These are phyloP conservation scores for Labrus mixtus DNA, from an alignment of 2,113 vertebrate genomes.

Conservation along the genomic window DNA sequence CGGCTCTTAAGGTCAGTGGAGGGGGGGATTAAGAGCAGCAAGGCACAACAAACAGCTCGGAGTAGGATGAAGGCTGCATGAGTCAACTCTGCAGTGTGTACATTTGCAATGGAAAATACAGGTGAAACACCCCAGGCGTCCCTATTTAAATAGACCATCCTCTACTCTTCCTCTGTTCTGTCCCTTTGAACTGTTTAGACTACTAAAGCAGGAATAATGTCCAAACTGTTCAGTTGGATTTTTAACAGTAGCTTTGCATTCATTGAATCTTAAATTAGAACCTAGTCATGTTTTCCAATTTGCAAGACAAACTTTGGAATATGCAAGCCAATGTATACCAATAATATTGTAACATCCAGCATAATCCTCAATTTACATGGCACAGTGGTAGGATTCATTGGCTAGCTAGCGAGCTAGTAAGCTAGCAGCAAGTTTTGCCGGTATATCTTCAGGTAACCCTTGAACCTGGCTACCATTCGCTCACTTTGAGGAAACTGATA, in stretches of 20 bases:
- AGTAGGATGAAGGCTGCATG: not conserved
- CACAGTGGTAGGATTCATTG: no score
- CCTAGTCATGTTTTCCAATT: no score
- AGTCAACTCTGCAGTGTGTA: not conserved
- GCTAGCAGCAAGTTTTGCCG: no score
- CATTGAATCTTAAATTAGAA: not conserved
- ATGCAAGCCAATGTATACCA: no score
- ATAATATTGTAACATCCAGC: no score
- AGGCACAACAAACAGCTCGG: slow-evolving; percentile 44
- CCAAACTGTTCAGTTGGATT: not conserved
- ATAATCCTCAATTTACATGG: no score
- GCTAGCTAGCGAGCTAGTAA: no score
- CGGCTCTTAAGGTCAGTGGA: slow-evolving; percentile 58
- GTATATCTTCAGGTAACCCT: no score
- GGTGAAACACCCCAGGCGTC: not conserved
- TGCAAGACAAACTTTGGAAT: no score
- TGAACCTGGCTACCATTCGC: no score
- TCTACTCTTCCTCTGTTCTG: not conserved
- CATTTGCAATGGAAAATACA: not conserved
- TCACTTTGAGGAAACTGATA: no score
- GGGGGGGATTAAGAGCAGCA: slow-evolving; percentile 53
- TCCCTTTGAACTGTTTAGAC: not conserved
- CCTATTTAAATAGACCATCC: not conserved
- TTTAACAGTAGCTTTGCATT: not conserved
- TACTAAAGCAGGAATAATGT: not conserved